Evolutionary conservation across 2,797 vertebrate genomes (phyloP), one percentile per base, ranked within the genome.

Genomic region (Tarsius wallacei): DNA sequence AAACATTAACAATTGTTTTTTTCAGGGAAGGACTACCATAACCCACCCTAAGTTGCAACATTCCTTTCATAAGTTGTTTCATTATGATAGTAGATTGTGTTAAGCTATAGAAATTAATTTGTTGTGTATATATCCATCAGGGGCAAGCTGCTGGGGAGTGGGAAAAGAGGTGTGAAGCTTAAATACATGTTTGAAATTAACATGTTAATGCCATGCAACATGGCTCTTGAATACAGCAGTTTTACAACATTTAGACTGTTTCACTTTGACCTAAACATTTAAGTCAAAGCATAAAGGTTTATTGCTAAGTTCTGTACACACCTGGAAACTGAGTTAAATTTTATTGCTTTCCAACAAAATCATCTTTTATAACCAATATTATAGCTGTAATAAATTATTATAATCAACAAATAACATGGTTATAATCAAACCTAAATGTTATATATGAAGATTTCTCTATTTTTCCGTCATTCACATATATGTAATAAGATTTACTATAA

Each of bases 1-100:
- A 92, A 98, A 97, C 98, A 97, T 97, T 98, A 92, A 98, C 70
- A 93, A 17, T 95, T 98, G 95, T 98, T 97, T 98, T 98, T 98
- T 98, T 98, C 98, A 99, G 98, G 98, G 97, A 98, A 99, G 98
- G 98, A 98, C 97, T 98, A 97, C 98, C 99, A 99, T 99, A 98
- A 98, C 93, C 98, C 98, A 98, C 98, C 98, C 98, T 99, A 98
- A 99, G 98, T 99, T 99, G 98, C 98, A 99, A 99, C 99, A 99
- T 99, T 99, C 97, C 97, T 98, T 98, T 98, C 99, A 99, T 99
- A 97, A 98, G 28, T 98, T 99, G 97, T 97, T 98, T 98, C 99
- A 99, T 99, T 99, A 98, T 93, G 98, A 98, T 97, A 98, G 95
- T 98, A 98, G 98, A 99, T 90, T 98, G 98, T 99, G 98, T 99